Base-by-base conservation (phyloP, 1,140 invertebrate species). In the Philotrypesis tridentata region DNA sequence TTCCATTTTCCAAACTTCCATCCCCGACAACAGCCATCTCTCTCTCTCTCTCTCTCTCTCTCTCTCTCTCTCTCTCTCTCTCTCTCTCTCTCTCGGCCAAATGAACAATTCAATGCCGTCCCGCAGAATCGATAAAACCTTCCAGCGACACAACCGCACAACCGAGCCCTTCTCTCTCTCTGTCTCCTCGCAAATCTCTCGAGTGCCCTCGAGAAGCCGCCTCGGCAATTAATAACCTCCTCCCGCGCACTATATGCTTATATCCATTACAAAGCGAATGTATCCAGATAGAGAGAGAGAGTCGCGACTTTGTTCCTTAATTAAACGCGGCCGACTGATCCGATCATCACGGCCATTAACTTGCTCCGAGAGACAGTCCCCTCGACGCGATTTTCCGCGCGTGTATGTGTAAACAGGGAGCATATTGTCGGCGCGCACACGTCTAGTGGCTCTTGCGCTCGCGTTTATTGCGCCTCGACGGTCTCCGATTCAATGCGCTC, bases 381-480 rank as follows among this genome's bases (percentile, higher is more conserved):
- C 73, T 37, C 55, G 33, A 6, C 23, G 55, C 31, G 17, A 43
- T 61, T 31, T 75, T 11, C 5, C 14, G 17, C 5, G 12, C 12
- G 37, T 40, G 8, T 25, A 25, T 27, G 29, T 76, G 74, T 33
- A 77, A 77, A 77, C 61, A 77, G 17, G 74, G 40, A 75, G 25
- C 74, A 77, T 77, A 77, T 77, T 77, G 74, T n/a, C 33, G 25
- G 25, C 14, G 48, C 17, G n/a, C 74, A 9, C 17, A 14, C 21
- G 43, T 33, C 70, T 14, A 43, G 71, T 40, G 71, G 23, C 21
- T 76, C 60, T 65, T 12, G 7, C 61, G 27, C n/a, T n/a, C n/a
- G n/a, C n/a, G n/a, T n/a, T 65, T 65, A 14, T 65, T 29, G 48
- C 63, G 63, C 63, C 63, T 29, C 63, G 63, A 55, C 48, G 48